Conservation (phyloP, 2,888 invertebrate species). For the Seira sanloemensis region DNA sequence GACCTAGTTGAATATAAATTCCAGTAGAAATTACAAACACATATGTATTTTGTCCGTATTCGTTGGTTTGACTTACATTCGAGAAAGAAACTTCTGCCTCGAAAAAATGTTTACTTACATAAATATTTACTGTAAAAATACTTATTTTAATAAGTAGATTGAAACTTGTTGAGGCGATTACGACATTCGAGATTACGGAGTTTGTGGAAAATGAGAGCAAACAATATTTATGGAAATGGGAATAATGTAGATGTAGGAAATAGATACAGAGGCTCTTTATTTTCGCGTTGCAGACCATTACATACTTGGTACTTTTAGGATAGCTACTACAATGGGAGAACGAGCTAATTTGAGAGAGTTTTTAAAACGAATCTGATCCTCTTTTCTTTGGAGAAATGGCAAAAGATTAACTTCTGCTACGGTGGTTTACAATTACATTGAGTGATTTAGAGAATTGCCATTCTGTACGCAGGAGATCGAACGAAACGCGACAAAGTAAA, state of each 20-base stretch:
- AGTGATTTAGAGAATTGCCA: not conserved
- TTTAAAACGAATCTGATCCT: too few relatives aligned
- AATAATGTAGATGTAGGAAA: not conserved
- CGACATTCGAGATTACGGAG: conserved; percentile 28
- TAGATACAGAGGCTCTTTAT: conserved; percentile 30
- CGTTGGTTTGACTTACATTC: not conserved
- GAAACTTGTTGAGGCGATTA: not conserved
- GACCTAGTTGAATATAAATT: conserved; percentile 17
- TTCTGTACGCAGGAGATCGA: not conserved
- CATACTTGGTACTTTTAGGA: not conserved
- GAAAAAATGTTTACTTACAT: not conserved
- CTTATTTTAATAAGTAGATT: not conserved
- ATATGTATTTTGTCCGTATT: not conserved
- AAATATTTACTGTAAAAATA: too few relatives aligned
- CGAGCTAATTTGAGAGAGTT: not conserved
- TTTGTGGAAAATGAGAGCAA: not conserved
- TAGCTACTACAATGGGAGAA: not conserved
- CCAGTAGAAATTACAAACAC: not conserved
- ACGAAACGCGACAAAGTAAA: too few relatives aligned
- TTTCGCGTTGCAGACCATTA: conserved; percentile 24
- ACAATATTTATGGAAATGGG: not conserved
- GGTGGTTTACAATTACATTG: not conserved
- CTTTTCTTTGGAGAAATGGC: not conserved
- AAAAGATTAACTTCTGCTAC: not conserved
- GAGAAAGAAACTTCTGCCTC: not conserved